Evolutionary conservation across 2,888 invertebrate genomes (phyloP), one percentile per base, ranked within the genome.

Genomic region (Drosophila fulvimacula): DNA sequence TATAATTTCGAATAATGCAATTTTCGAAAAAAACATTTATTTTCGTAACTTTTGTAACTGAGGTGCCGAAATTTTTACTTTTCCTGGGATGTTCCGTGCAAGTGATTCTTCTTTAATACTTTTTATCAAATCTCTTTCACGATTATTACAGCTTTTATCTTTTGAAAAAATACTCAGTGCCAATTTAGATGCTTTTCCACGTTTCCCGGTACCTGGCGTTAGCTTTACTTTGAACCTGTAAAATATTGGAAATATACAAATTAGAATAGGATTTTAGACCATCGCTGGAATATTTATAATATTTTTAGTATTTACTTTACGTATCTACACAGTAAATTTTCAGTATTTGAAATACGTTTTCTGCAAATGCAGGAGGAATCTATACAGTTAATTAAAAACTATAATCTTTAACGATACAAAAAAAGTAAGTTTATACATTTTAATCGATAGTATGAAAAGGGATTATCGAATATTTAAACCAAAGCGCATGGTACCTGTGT

Each of bases 51-150:
- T 95, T 89, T 95, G 96, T 69, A 96, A 91, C 90, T 96, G 96
- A 0, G 98, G 97, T 2, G 98, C 97, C 2, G 98, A 97, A 42
- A 99, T 93, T 93, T 99, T 99, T 0, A 99, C 98, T 93, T 98
- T 99, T 38, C 99, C 98, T 11, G 99, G 99, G 91, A 99, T 95
- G 94, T 99, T 99, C 79, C 98, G 94, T 0, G 98, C 97, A 34
- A 98, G 93, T 71, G 96, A 96, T 90, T 98, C 98, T 89, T 99
- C 98, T 92, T 97, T 97, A 10, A 98, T 96, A 4, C 97, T 96
- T 91, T 97, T 97, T 6, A 99, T 93, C 13, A 99, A 93, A 92
- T 99, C 98, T 88, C 95, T 96, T 93, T 99, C 99, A 42, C 98
- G 94, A 5, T 93, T 93, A 0, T 95, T 94, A 32, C 96, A 95